phyloP scores from a whole-genome alignment of 1,140 invertebrate species.

The Drosophila cardini region DNA sequence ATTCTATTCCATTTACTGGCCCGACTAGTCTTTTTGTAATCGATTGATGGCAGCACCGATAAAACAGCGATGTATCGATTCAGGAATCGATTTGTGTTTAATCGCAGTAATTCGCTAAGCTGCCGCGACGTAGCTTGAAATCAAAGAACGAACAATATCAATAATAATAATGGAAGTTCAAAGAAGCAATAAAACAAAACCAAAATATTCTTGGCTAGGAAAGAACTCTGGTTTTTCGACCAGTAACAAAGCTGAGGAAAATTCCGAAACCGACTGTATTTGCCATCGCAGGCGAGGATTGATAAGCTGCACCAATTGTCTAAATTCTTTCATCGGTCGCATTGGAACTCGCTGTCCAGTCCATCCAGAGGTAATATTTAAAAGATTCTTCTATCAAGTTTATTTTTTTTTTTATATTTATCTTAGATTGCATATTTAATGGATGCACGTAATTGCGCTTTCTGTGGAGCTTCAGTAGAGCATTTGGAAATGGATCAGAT shows the following conservation, averaged over 20 bases:
- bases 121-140: neutral
- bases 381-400: neutral
- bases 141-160: neutral
- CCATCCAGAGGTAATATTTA: constrained; percentile 53
- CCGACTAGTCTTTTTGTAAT: too few species aligned
- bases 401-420: neutral
- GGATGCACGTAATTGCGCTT: constrained; percentile 60
- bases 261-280: constrained; percentile 27
- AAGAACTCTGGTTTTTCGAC: neutral
- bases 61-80: neutral
- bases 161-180: constrained; percentile 26
- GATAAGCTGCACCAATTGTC: constrained; percentile 47
- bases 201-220: constrained; percentile 10
- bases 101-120: too few species aligned
- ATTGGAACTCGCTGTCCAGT: constrained; percentile 43
- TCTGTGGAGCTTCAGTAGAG: constrained; percentile 49
- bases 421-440: constrained; percentile 52
- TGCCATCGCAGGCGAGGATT: constrained; percentile 50
- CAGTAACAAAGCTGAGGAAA: neutral
- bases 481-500: constrained; percentile 34
- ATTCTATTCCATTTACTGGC: too few species aligned
- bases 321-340: constrained; percentile 52
- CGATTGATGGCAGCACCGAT: too few species aligned
- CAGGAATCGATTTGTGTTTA: neutral
- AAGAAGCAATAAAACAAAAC: constrained; percentile 1